These are phyloP conservation scores for Alcis repandata DNA, from an alignment of 2,888 invertebrate genomes.

Conservation along the genomic window DNA sequence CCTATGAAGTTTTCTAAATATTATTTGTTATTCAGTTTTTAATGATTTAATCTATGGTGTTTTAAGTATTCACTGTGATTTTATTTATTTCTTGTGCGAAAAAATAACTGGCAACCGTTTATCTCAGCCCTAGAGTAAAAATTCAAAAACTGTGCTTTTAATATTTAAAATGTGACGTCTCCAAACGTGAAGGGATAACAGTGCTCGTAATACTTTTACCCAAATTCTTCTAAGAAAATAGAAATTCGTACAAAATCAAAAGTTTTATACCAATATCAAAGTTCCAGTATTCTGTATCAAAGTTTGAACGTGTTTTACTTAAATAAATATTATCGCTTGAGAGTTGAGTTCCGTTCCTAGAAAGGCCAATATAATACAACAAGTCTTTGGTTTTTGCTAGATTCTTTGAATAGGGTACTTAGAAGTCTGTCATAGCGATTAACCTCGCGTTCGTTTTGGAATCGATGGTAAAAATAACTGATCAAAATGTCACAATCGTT, in stretches of 20 bases:
- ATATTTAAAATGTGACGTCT: slow-evolving; percentile 45
- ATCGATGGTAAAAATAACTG: too few relatives aligned
- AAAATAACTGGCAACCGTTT: too few relatives aligned
- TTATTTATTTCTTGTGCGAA: too few relatives aligned
- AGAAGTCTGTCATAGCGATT: too few relatives aligned
- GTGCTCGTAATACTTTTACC: slow-evolving; percentile 46
- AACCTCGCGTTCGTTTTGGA: too few relatives aligned
- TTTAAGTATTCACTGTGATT: too few relatives aligned
- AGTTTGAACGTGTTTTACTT: slow-evolving; percentile 47
- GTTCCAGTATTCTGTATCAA: slow-evolving; percentile 53
- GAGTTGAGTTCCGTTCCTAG: slow-evolving; percentile 17
- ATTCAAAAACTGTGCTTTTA: slow-evolving; percentile 64
- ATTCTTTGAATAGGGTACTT: not conserved
- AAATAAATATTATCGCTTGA: slow-evolving; percentile 46
- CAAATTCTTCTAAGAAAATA: slow-evolving; percentile 50
- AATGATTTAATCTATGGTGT: too few relatives aligned
- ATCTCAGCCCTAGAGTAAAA: too few relatives aligned
- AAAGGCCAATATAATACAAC: not conserved
- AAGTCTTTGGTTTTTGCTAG: slow-evolving; percentile 7
- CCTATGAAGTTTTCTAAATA: too few relatives aligned
- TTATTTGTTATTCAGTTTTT: too few relatives aligned
- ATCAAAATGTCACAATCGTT: too few relatives aligned
- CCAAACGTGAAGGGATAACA: slow-evolving; percentile 49
- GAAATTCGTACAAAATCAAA: slow-evolving; percentile 49
- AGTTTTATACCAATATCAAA: slow-evolving; percentile 55